These are phyloP conservation scores for Sminthurinus aureus DNA, from an alignment of 2,888 invertebrate genomes.

Conservation along the genomic window DNA sequence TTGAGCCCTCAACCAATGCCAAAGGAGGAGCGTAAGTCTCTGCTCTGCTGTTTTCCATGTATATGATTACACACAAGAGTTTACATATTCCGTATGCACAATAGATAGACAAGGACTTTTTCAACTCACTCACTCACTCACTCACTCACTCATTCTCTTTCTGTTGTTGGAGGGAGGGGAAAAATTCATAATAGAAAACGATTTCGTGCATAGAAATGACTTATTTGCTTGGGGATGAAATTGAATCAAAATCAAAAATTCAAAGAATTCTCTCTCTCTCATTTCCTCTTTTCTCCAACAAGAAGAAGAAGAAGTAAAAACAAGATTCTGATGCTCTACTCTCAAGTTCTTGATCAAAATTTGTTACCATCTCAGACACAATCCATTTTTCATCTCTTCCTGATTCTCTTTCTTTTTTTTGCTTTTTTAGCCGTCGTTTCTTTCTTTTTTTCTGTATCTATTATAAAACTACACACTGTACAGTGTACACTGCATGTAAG, in stretches of 20 bases:
- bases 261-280: constrained; percentile 57
- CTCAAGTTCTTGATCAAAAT: constrained; percentile 49
- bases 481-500: too few relatives aligned
- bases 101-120: constrained; percentile 16
- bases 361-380: constrained; percentile 56
- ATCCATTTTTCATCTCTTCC: constrained; percentile 53
- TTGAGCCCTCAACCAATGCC: background rate
- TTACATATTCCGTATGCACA: constrained; percentile 13
- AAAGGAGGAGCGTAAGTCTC: constrained; percentile 1
- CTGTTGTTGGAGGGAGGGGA: constrained; percentile 45
- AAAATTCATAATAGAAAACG: constrained; percentile 59
- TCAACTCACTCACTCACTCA: too few relatives aligned
- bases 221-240: constrained; percentile 60
- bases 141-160: too few relatives aligned
- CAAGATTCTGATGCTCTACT: constrained; percentile 50
- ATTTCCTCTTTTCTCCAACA: constrained; percentile 54
- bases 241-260: constrained; percentile 60
- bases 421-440: background rate
- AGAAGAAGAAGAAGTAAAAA: constrained; percentile 49
- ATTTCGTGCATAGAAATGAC: constrained; percentile 60
- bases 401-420: constrained; percentile 26
- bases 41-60: background rate
- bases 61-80: constrained; percentile 21
- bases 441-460: constrained; percentile 2
- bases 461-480: background rate